Base-by-base conservation (phyloP, 2,888 invertebrate species). In the Hirtodrosophila trivittata region DNA sequence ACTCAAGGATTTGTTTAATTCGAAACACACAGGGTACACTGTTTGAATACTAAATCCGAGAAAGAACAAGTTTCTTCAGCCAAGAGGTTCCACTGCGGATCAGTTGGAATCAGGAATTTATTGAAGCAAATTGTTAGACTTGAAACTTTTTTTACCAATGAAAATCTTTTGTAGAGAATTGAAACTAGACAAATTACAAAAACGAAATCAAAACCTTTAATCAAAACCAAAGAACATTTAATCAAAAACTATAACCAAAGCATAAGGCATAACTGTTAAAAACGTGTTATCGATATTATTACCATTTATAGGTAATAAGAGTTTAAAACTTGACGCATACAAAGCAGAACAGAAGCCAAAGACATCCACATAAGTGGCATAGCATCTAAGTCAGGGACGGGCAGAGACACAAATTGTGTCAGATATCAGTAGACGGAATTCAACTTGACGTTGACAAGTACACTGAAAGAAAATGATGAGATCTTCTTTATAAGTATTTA, bases 71-170 rank as follows among this genome's bases (percentile, higher is more conserved):
- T 64, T 56, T 62, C 66, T 87, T 68, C 41, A 51, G 60, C 65
- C 68, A 78, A 67, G 59, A 67, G 51, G 65, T 75, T 70, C 47
- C 77, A 18, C 69, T 67, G 52, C 39, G 50, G 13, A 50, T 39
- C 49, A 49, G 52, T 68, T 65, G 65, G 75, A 69, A 71, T 65
- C 81, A 77, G 87, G 85, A 87, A 88, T 86, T 87, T 88, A 87
- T 81, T 71, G 64, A 77, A 69, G 52, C 49, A 84, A 87, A 88
- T 66, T 68, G 80, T 87, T 88, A 88, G 87, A 88, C 86, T 86
- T 77, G 70, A 84, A 72, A 21, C 2, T 30, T 76, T 86, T 86
- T 88, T 73, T 86, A 86, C 71, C 55, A 86, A 73, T 56, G 68
- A 57, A 60, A 67, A 60, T 55, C 59, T 73, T 84, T 86, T 72